Percentiles rank a stretch among this genome's conserved stretches.
Evolutionary conservation across 2,113 vertebrate genomes (phyloP).

Genomic region (Forbesichthys agassizii): DNA sequence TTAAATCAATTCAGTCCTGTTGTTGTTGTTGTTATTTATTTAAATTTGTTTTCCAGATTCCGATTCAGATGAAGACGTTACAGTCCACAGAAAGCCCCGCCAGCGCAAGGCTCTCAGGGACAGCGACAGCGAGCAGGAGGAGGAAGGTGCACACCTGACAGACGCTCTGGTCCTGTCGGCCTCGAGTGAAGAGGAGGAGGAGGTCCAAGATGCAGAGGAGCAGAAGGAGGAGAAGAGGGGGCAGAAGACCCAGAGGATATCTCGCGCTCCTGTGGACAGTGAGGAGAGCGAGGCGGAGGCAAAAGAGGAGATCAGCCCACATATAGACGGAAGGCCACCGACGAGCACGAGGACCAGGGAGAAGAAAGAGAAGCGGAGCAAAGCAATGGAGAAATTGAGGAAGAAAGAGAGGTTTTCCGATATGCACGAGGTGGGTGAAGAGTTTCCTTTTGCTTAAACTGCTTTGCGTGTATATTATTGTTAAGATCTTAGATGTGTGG

Average conservation of each 20-base stretch:
- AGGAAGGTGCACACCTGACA: conserved; percentile 31
- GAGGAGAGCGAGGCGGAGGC: conserved; percentile 55
- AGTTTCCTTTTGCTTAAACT: neutral
- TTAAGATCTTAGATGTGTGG: neutral
- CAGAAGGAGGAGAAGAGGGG: conserved; percentile 46
- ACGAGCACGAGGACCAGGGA: conserved; percentile 68
- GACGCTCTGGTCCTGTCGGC: conserved; percentile 43
- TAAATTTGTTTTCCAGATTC: conserved; percentile 75
- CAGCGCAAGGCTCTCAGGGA: conserved; percentile 81
- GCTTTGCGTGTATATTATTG: neutral
- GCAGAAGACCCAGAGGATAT: conserved; percentile 54
- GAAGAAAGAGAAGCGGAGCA: conserved; percentile 67
- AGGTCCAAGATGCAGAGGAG: conserved; percentile 35
- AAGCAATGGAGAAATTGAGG: conserved; percentile 47
- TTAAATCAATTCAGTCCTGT: too few relatives aligned
- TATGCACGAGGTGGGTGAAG: conserved; percentile 36
- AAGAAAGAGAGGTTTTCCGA: conserved; percentile 45
- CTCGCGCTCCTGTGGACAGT: conserved; percentile 57
- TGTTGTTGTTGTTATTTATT: too few relatives aligned
- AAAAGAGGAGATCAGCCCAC: conserved; percentile 26
- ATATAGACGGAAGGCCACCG: conserved; percentile 45
- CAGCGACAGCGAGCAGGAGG: conserved; percentile 82
- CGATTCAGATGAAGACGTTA: conserved; percentile 83
- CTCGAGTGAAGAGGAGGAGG: conserved; percentile 47
- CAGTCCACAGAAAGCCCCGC: conserved; percentile 78